Conservation (phyloP, 2,113 vertebrate species). For the Pogonocichla stellata region DNA sequence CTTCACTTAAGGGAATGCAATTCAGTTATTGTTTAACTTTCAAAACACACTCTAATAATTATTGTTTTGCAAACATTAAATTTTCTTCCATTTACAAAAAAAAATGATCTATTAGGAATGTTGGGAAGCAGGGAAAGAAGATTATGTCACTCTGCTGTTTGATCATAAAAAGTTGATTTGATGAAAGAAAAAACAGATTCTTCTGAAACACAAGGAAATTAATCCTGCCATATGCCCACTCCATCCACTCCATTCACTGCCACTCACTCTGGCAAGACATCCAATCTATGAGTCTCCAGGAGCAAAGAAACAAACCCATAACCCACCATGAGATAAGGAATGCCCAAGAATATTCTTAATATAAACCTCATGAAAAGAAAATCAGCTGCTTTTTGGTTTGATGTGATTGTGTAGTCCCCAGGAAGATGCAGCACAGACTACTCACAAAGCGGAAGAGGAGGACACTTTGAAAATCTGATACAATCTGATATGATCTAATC, state of each 20-base stretch:
- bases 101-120: background rate
- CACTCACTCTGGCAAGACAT: background rate
- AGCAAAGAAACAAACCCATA: background rate
- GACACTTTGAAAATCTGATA: background rate
- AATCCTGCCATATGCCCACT: background rate
- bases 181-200: background rate
- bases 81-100: background rate
- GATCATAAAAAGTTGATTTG: background rate
- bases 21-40: background rate
- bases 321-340: background rate
- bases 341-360: background rate
- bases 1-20: background rate
- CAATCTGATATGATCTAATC: no score
- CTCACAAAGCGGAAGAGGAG: background rate
- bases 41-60: background rate
- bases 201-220: background rate
- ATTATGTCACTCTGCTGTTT: background rate
- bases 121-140: background rate
- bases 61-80: background rate
- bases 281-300: background rate
- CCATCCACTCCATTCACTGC: background rate
- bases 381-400: background rate
- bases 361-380: background rate
- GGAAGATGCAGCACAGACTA: background rate
- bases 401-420: background rate